phyloP scores from a whole-genome alignment of 2,888 invertebrate genomes.

The Operophtera brumata region DNA sequence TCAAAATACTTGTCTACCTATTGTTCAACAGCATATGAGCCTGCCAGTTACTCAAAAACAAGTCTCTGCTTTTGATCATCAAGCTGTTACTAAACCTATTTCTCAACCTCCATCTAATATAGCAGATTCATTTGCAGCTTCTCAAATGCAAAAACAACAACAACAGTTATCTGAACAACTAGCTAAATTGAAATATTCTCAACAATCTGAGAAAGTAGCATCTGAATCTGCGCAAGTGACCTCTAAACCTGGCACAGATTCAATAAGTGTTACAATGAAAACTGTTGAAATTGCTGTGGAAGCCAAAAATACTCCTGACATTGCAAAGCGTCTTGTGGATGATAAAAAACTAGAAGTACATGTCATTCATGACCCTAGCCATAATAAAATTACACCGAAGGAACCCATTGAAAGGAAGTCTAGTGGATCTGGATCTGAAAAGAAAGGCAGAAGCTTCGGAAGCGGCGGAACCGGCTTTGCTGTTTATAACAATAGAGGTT shows the following conservation, averaged over 20 bases:
- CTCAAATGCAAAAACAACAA: slow-evolving; percentile 51
- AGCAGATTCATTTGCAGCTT: slow-evolving; percentile 45
- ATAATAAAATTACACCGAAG: slow-evolving; percentile 70
- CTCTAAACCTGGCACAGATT: slow-evolving; percentile 60
- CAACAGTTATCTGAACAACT: slow-evolving; percentile 45
- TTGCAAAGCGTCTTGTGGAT: slow-evolving; percentile 55
- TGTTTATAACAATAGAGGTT: slow-evolving; percentile 73
- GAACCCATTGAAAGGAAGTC: slow-evolving; percentile 73
- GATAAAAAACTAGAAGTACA: slow-evolving; percentile 63
- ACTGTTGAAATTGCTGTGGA: slow-evolving; percentile 48
- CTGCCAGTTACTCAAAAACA: slow-evolving; percentile 40
- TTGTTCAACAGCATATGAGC: slow-evolving; percentile 44
- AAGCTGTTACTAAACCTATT: slow-evolving; percentile 39
- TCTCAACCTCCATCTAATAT: slow-evolving; percentile 40
- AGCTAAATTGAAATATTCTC: slow-evolving; percentile 53
- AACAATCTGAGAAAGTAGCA: slow-evolving; percentile 65
- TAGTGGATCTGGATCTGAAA: slow-evolving; percentile 73
- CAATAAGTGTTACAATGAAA: slow-evolving; percentile 47
- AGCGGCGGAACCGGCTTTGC: slow-evolving; percentile 60
- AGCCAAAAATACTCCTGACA: slow-evolving; percentile 46
- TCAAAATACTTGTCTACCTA: slow-evolving; percentile 41
- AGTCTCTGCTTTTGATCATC: slow-evolving; percentile 47
- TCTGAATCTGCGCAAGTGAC: slow-evolving; percentile 62
- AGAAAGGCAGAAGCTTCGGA: slow-evolving; percentile 77
- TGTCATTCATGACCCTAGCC: slow-evolving; percentile 49